Conservation (phyloP, 2,888 invertebrate genomes). For the Lithosia quadra region DNA sequence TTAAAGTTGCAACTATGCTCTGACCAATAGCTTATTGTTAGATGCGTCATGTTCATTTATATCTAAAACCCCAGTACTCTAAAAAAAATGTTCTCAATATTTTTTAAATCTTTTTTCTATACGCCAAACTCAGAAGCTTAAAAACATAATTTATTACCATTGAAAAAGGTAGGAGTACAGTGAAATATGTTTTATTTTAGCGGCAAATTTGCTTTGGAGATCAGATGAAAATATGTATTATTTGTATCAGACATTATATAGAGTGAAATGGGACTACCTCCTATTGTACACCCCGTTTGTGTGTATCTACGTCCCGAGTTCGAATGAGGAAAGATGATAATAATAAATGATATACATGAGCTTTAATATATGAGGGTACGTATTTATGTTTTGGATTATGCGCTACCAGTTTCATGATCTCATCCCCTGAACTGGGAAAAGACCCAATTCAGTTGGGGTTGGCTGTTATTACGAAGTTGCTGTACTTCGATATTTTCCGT, state of each 20-base stretch:
- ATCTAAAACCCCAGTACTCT: not conserved
- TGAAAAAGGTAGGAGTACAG: slow-evolving; percentile 11
- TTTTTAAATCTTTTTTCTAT: slow-evolving; percentile 11
- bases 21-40: not conserved
- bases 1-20: no score
- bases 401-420: no score
- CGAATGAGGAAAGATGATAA: not conserved
- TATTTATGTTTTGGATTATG: not conserved
- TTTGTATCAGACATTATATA: not conserved
- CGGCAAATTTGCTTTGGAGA: slow-evolving; percentile 11
- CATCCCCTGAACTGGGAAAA: no score
- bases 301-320: not conserved
- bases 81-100: not conserved
- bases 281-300: not conserved
- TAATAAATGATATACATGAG: not conserved
- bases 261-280: not conserved
- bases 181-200: slow-evolving; percentile 12
- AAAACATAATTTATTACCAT: slow-evolving; percentile 11
- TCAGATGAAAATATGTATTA: slow-evolving; percentile 1
- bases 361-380: not conserved
- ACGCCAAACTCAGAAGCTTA: slow-evolving; percentile 5
- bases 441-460: no score
- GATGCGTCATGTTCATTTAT: not conserved
- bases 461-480: no score
- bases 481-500: no score